Conservation (phyloP, 2,113 vertebrate species). For the Porphyrio hochstetteri region DNA sequence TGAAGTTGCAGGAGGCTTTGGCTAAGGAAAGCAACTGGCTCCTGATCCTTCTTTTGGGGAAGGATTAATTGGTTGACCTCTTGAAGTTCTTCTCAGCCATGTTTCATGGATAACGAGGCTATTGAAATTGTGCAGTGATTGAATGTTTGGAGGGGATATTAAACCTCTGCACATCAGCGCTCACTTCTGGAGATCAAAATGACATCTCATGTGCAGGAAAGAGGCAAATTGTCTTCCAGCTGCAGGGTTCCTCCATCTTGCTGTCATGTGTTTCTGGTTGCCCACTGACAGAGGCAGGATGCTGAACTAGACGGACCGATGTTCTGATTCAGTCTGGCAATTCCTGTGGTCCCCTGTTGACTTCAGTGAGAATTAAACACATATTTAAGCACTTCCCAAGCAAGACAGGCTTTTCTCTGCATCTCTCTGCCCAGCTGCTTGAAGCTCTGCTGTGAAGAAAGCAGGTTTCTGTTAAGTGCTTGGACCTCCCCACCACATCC, state of each 20-base stretch:
- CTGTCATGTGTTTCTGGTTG: neutral
- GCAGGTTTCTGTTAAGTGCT: neutral
- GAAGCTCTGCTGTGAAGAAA: neutral
- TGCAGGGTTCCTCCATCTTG: neutral
- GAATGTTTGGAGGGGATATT: neutral
- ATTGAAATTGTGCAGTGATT: neutral
- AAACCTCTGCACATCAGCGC: neutral
- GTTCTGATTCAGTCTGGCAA: neutral
- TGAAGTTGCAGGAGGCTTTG: neutral
- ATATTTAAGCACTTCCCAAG: neutral
- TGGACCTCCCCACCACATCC: neutral
- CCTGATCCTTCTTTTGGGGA: neutral
- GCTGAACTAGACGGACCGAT: neutral
- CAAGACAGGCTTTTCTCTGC: neutral
- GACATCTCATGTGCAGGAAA: neutral
- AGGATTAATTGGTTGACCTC: neutral
- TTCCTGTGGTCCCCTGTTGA: neutral
- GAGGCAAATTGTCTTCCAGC: neutral
- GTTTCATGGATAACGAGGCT: neutral
- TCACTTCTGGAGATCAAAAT: conserved; percentile 10
- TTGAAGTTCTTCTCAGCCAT: neutral
- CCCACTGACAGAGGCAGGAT: neutral
- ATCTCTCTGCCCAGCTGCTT: neutral
- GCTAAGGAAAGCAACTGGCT: neutral
- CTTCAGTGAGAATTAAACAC: neutral